Percentiles rank a stretch among this genome's conserved stretches.
Conservation (phyloP, 2,888 invertebrate genomes). For the Liposcelis brunnea region DNA sequence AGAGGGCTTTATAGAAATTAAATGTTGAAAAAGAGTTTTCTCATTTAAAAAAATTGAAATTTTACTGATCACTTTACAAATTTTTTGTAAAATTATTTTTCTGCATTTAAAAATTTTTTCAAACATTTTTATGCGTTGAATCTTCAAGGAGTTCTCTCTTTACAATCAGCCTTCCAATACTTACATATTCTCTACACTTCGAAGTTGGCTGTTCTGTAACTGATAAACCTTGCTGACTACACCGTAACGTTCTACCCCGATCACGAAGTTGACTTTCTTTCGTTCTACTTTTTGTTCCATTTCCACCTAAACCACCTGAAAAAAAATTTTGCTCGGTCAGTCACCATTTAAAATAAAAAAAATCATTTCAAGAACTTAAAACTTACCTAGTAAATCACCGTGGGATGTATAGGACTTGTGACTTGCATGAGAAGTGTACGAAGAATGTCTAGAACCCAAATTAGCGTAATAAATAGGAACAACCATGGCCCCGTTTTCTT, state of each 20-base stretch:
- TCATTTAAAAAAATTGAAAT: too few species aligned
- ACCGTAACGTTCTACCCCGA: conserved; percentile 43
- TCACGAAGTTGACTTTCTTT: conserved; percentile 70
- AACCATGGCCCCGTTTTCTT: conserved; percentile 90
- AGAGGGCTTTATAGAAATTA: too few species aligned
- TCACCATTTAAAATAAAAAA: neutral
- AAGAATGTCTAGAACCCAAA: conserved; percentile 82
- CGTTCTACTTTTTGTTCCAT: conserved; percentile 45
- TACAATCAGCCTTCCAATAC: too few species aligned
- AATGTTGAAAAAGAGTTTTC: too few species aligned
- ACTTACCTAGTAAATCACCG: conserved; percentile 68
- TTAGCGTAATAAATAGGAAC: conserved; percentile 80
- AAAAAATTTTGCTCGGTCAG: neutral
- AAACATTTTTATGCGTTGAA: too few species aligned
- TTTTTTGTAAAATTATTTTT: too few species aligned
- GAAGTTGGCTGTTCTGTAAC: conserved; percentile 26
- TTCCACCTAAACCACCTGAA: conserved; percentile 33
- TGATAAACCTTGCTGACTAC: conserved; percentile 39
- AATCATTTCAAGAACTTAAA: conserved; percentile 17
- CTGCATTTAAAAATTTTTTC: too few species aligned
- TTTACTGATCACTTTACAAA: too few species aligned
- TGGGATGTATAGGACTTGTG: conserved; percentile 88
- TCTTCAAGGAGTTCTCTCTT: too few species aligned
- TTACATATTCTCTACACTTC: conserved; percentile 38
- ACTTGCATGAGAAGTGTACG: conserved; percentile 89